Base-by-base conservation (phyloP, 2,113 vertebrate species). In the Leucoraja erinaceus region DNA sequence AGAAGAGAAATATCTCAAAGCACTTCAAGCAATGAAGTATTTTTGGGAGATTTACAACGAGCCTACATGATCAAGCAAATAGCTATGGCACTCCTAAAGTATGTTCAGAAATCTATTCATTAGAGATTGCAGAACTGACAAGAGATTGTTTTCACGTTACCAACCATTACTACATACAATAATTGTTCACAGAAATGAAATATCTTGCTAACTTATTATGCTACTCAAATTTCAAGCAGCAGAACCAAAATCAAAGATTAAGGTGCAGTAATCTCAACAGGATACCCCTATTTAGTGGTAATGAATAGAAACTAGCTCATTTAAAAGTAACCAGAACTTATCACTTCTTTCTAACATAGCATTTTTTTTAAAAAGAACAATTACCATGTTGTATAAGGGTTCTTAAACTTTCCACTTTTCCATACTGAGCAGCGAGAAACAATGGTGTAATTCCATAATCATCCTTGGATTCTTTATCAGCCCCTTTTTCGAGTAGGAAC, bases 371-470 rank as follows among this genome's bases (percentile, higher is more conserved):
- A n/a, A n/a, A n/a, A n/a, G n/a, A 74, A 72, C 90, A 38, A 94
- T 95, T 94, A 97, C 96, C 97, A 0, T 95, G 95, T 20, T 93
- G 94, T 11, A 96, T 94, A 56, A 98, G 96, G 28, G 96, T 93
- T n/a, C 94, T 93, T 94, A 97, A 95, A 63, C 97, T 97, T 11
- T 96, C 94, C 83, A 93, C 92, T 38, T 95, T 97, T 93, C 98
- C 98, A 54, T 99, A 98, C 94, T 97, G 97, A 59, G 97, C 96
- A 93, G 97, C 96, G 94, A 97, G 94, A 94, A 99, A 99, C 78
- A 98, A 94, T 59, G 96, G 95, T 0, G 96, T 96, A 93, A 99
- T 96, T 90, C 94, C 95, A 94, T 97, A 97, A 94, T 98, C 97
- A 93, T 98, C 97, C 2, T 94, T 91, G 4, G 94, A 95, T 94